phyloP scores from a whole-genome alignment of 1,140 invertebrate genomes.

The Drosophila asahinai region DNA sequence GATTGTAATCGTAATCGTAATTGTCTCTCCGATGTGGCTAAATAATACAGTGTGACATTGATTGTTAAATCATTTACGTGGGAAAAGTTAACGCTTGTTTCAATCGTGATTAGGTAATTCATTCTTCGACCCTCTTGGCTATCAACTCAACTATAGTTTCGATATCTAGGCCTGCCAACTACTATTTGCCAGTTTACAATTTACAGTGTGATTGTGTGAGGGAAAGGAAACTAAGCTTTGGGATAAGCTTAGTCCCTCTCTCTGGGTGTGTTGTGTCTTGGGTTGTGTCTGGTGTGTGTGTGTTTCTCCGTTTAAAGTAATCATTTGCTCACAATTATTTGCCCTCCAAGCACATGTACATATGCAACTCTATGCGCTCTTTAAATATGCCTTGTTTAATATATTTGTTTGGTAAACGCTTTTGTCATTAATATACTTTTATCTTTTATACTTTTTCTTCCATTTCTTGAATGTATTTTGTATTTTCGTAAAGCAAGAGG shows the following conservation, averaged over 20 bases:
- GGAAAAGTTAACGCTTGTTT: conserved; percentile 80
- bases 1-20: conserved; percentile 31
- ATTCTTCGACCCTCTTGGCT: conserved; percentile 35
- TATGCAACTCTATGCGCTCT: conserved; percentile 55
- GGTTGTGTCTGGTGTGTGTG: neutral
- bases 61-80: conserved; percentile 76
- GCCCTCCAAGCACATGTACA: conserved; percentile 55
- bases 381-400: conserved; percentile 67
- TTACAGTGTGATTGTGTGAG: conserved; percentile 53
- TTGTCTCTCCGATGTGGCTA: conserved; percentile 48
- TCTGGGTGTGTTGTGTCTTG: conserved; percentile 33
- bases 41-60: conserved; percentile 74
- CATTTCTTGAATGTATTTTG: conserved; percentile 49
- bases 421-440: conserved; percentile 64
- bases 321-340: conserved; percentile 71
- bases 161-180: conserved; percentile 47
- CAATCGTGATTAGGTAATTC: conserved; percentile 30
- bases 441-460: conserved; percentile 42
- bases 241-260: conserved; percentile 6
- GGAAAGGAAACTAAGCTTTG: too few relatives aligned
- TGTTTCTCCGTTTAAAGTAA: conserved; percentile 64
- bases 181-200: conserved; percentile 74
- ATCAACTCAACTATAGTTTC: conserved; percentile 50
- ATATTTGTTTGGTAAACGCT: conserved; percentile 51
- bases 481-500: conserved; percentile 79